These are phyloP conservation scores for Erebia epiphron DNA, from an alignment of 2,888 invertebrate genomes.

Conservation along the genomic window DNA sequence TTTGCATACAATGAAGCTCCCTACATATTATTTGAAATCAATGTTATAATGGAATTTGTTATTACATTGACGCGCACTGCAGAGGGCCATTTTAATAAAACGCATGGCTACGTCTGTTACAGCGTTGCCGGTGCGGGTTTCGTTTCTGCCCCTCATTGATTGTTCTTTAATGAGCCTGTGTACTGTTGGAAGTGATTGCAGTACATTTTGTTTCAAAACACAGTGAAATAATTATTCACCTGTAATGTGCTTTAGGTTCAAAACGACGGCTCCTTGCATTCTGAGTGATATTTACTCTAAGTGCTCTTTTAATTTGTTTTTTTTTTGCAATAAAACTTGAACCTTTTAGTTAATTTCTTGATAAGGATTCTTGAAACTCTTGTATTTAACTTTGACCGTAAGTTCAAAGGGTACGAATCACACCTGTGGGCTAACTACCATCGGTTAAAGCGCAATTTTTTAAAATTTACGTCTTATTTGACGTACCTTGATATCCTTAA, in stretches of 20 bases:
- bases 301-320: not conserved
- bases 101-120: conserved; percentile 4
- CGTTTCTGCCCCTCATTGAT: conserved; percentile 15
- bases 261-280: not conserved
- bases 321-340: not conserved
- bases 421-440: too few species aligned
- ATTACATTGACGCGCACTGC: conserved; percentile 4
- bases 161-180: conserved; percentile 9
- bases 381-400: too few species aligned
- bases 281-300: too few species aligned
- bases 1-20: not conserved
- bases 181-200: not conserved
- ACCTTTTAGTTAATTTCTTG: too few species aligned
- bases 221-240: not conserved
- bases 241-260: not conserved
- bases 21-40: not conserved
- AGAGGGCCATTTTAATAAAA: not conserved
- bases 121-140: not conserved
- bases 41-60: conserved; percentile 8
- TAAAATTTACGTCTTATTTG: too few species aligned
- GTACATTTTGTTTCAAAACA: not conserved
- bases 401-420: too few species aligned
- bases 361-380: too few species aligned
- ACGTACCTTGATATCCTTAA: too few species aligned
- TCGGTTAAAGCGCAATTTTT: too few species aligned